Percentiles rank a stretch among this genome's conserved stretches.
Conservation (phyloP, 2,888 invertebrate genomes). For the Pristionchus maxplancki region DNA sequence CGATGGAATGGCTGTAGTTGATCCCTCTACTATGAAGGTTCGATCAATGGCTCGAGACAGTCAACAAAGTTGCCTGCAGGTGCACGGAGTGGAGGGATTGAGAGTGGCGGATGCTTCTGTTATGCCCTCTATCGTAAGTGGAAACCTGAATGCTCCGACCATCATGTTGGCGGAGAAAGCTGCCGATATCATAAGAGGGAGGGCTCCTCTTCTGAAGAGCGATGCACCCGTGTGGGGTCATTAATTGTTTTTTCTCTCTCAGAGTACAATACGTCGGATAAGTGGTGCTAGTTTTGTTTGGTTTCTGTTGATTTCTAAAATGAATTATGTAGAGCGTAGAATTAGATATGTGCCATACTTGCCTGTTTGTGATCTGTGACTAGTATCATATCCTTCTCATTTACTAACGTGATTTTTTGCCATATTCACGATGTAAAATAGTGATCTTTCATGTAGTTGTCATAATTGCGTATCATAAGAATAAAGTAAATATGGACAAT, state of each 20-base stretch:
- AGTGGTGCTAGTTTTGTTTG: slow-evolving; percentile 18
- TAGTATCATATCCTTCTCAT: slow-evolving; percentile 36
- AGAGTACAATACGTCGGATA: neutral
- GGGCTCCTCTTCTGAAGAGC: slow-evolving; percentile 74
- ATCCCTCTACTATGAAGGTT: slow-evolving; percentile 80
- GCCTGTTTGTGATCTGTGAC: slow-evolving; percentile 17
- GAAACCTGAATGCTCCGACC: slow-evolving; percentile 83
- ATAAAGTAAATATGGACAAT: too few species aligned
- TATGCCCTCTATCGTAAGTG: slow-evolving; percentile 86
- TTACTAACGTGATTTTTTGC: slow-evolving; percentile 32
- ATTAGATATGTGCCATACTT: slow-evolving; percentile 40
- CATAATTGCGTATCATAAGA: neutral
- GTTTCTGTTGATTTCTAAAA: slow-evolving; percentile 33
- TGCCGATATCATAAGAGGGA: slow-evolving; percentile 79
- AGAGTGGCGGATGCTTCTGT: slow-evolving; percentile 89
- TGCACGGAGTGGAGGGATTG: slow-evolving; percentile 76
- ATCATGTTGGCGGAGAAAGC: slow-evolving; percentile 81
- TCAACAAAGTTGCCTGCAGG: neutral
- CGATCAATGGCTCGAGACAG: neutral
- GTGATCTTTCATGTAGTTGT: neutral
- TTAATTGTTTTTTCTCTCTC: neutral
- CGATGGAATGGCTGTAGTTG: slow-evolving; percentile 83
- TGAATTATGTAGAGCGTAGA: slow-evolving; percentile 14
- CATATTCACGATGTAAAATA: slow-evolving; percentile 22
- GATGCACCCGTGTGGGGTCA: slow-evolving; percentile 60